These are phyloP conservation scores for Danio jaintianensis DNA, from an alignment of 2,797 vertebrate genomes.

Conservation along the genomic window DNA sequence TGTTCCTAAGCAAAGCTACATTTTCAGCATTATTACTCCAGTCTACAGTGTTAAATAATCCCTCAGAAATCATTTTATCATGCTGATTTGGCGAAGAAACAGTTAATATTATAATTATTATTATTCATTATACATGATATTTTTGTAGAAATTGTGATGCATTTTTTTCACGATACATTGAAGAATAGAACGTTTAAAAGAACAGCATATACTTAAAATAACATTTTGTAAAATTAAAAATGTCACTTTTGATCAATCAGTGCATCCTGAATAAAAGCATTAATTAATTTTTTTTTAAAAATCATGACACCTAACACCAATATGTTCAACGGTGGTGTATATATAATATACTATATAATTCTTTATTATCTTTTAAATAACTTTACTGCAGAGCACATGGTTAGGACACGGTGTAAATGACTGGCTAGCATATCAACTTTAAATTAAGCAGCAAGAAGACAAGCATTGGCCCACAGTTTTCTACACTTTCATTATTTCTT, in stretches of 20 bases:
- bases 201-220: neutral
- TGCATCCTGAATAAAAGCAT: neutral
- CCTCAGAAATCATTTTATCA: neutral
- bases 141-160: neutral
- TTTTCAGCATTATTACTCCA: neutral
- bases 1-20: neutral
- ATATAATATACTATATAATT: neutral
- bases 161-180: neutral
- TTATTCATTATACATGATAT: neutral
- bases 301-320: too few relatives aligned
- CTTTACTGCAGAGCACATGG: neutral
- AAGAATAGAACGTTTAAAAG: neutral
- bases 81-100: neutral
- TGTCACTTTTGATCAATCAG: neutral
- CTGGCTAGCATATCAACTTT: conserved; percentile 65
- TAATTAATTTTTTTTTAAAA: too few relatives aligned
- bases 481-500: conserved; percentile 60
- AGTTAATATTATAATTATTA: neutral
- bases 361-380: neutral
- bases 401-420: conserved; percentile 56
- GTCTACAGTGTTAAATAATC: neutral
- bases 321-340: neutral
- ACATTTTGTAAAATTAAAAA: neutral
- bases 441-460: conserved; percentile 75
- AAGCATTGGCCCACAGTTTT: conserved; percentile 70